A percentile compares a stretch with the other conserved stretches of the same genome.
These are phyloP conservation scores for Homarus gammarus DNA, from an alignment of 2,888 invertebrate species.

Conservation along the genomic window DNA sequence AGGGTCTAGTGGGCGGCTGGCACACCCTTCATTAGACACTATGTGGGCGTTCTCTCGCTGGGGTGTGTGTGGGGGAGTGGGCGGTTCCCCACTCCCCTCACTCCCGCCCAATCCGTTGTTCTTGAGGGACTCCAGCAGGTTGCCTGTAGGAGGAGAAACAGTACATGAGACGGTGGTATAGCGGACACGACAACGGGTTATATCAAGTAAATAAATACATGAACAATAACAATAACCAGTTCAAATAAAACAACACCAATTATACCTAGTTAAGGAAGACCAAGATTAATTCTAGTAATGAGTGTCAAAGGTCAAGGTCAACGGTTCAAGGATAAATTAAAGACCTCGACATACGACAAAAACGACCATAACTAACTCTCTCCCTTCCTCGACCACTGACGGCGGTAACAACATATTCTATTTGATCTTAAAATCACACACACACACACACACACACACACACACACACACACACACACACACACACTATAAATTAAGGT, in stretches of 20 bases:
- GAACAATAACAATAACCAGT: no score
- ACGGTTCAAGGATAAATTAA: no score
- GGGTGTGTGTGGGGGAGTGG: constrained; percentile 74
- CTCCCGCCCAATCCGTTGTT: constrained; percentile 53
- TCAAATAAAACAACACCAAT: no score
- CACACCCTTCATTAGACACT: constrained; percentile 32
- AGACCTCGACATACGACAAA: no score
- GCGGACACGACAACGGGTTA: not conserved
- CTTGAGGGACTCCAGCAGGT: constrained; percentile 64
- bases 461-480: not conserved
- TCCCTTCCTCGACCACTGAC: no score
- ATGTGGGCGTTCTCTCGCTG: constrained; percentile 52
- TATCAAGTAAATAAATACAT: not conserved
- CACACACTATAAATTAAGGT: no score
- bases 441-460: not conserved
- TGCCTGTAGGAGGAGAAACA: constrained; percentile 64
- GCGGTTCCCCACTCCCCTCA: constrained; percentile 57
- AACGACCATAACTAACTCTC: no score
- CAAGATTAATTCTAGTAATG: no score
- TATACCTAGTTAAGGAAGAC: no score
- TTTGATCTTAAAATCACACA: no score
- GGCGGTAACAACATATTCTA: no score
- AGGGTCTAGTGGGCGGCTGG: constrained; percentile 58
- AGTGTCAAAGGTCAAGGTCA: no score
- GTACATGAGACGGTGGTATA: not conserved